phyloP scores from a whole-genome alignment of 2,113 vertebrate genomes.

The Eulemur rufifrons region DNA sequence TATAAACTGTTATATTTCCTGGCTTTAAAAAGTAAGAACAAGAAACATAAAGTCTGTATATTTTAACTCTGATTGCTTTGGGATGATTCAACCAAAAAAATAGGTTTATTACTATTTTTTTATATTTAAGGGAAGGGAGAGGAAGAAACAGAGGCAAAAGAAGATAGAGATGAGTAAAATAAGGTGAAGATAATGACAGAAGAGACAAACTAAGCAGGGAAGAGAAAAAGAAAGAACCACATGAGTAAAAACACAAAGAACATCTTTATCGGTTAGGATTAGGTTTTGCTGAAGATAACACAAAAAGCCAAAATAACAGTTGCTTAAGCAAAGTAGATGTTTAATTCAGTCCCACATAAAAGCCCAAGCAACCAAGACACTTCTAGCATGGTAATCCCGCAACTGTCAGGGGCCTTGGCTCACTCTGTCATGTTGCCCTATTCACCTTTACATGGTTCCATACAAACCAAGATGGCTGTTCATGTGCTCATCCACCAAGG shows the following conservation, averaged over 20 bases:
- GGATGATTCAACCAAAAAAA: background rate
- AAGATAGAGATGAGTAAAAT: background rate
- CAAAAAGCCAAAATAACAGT: background rate
- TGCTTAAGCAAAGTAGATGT: background rate
- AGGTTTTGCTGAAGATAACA: background rate
- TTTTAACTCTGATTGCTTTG: slow-evolving; percentile 13
- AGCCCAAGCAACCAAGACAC: background rate
- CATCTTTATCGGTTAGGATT: background rate
- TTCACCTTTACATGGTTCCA: accelerated
- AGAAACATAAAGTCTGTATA: background rate
- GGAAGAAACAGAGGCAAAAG: background rate
- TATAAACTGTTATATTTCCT: background rate
- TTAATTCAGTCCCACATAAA: background rate
- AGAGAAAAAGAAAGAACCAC: background rate
- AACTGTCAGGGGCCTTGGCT: background rate
- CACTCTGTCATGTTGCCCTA: background rate
- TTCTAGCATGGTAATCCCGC: accelerated
- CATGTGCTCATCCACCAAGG: background rate
- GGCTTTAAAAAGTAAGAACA: background rate
- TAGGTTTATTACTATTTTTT: background rate
- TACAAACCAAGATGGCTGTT: background rate
- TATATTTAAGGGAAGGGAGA: background rate
- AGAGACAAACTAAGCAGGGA: background rate
- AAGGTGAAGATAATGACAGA: background rate
- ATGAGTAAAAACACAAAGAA: background rate